Evolutionary conservation across 2,113 vertebrate genomes (phyloP).

Genomic region (Coreoperca whiteheadi): DNA sequence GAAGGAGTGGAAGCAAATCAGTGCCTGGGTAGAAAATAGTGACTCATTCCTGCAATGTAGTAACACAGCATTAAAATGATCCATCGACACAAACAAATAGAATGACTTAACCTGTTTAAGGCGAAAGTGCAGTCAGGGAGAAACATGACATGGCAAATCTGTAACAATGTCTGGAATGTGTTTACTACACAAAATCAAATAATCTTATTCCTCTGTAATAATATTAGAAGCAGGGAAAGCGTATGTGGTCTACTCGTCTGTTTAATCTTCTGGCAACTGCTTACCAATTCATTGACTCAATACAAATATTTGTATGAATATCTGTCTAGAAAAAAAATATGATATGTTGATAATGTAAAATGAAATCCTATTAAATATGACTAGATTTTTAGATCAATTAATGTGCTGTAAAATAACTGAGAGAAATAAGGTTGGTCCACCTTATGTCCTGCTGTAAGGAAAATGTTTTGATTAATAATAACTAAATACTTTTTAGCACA

Average conservation of each 20-base stretch:
- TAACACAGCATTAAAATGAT: conserved; percentile 30
- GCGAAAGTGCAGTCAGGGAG: conserved; percentile 30
- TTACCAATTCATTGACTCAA: neutral
- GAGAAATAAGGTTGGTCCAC: too few species aligned
- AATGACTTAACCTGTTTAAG: conserved; percentile 49
- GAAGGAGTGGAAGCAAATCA: conserved; percentile 39
- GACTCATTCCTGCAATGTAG: conserved; percentile 32
- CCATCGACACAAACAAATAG: conserved; percentile 33
- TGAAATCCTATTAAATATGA: neutral
- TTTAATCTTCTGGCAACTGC: neutral
- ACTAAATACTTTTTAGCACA: neutral
- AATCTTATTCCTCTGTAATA: conserved; percentile 41
- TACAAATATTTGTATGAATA: neutral
- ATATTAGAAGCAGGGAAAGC: conserved; percentile 22
- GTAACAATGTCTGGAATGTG: conserved; percentile 56
- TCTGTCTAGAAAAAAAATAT: neutral
- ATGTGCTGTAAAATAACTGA: neutral
- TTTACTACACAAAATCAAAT: conserved; percentile 57
- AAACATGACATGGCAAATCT: conserved; percentile 44
- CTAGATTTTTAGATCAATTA: neutral
- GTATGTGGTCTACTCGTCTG: neutral
- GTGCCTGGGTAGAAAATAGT: conserved; percentile 13
- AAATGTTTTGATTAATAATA: neutral
- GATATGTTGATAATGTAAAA: neutral
- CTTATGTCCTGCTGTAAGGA: neutral